Conservation (phyloP, 2,113 vertebrate species). For the Balaeniceps rex region DNA sequence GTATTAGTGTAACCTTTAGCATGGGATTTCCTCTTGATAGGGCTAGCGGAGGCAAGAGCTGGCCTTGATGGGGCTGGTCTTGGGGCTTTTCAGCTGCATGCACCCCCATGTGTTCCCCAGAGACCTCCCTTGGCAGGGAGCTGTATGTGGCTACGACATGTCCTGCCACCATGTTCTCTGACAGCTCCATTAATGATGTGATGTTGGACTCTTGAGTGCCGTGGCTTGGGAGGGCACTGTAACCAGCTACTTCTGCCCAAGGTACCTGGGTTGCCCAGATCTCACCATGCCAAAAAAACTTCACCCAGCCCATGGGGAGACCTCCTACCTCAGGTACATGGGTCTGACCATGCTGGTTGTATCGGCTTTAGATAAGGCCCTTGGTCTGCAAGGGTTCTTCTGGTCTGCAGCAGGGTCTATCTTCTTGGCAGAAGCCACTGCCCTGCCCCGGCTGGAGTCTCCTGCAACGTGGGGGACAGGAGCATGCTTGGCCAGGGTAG, state of each 20-base stretch:
- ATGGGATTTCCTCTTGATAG: background rate
- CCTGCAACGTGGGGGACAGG: fast-evolving
- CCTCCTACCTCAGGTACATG: background rate
- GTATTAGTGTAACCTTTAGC: background rate
- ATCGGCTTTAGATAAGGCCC: background rate
- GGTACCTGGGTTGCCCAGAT: background rate
- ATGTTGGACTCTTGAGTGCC: background rate
- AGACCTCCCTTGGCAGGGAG: background rate
- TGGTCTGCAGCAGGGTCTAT: background rate
- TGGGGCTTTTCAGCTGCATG: background rate
- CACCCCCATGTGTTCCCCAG: background rate
- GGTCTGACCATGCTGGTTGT: background rate
- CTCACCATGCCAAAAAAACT: background rate
- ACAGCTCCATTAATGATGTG: background rate
- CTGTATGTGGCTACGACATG: background rate
- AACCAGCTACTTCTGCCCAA: background rate
- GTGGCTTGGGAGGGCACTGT: background rate
- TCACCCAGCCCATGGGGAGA: background rate
- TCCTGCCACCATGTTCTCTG: background rate
- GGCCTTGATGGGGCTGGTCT: background rate
- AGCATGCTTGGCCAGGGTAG: background rate
- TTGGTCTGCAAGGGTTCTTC: background rate
- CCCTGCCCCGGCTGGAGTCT: background rate
- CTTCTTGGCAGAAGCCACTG: background rate
- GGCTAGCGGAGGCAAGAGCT: background rate